Evolutionary conservation across 2,113 vertebrate species (phyloP).

Genomic region (Mugil cephalus): DNA sequence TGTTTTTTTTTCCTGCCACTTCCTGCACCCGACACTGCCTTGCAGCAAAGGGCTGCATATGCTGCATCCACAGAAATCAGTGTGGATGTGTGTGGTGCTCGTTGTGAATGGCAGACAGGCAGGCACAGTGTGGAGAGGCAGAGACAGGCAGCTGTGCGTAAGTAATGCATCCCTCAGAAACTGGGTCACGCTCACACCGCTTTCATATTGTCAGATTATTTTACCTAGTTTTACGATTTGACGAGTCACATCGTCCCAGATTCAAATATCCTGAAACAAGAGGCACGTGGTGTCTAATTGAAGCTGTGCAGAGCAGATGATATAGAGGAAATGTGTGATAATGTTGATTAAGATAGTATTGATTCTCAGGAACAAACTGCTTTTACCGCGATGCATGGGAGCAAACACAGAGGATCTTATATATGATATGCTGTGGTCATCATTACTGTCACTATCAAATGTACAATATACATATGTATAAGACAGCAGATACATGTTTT

Average conservation of each 20-base stretch:
- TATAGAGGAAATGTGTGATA: background rate
- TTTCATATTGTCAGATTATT: slow-evolving; percentile 60
- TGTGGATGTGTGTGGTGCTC: slow-evolving; percentile 26
- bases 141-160: slow-evolving; percentile 69
- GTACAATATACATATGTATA: no score
- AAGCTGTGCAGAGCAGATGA: background rate
- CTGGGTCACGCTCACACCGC: slow-evolving; percentile 76
- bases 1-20: slow-evolving; percentile 22
- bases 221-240: slow-evolving; percentile 54
- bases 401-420: no score
- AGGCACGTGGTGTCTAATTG: background rate
- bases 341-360: background rate
- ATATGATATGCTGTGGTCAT: no score
- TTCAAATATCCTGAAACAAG: background rate
- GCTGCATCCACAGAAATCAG: slow-evolving; percentile 49
- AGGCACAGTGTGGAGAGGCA: slow-evolving; percentile 53
- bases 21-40: slow-evolving; percentile 41
- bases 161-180: slow-evolving; percentile 75
- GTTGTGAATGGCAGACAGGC: slow-evolving; percentile 59
- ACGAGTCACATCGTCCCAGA: slow-evolving; percentile 38
- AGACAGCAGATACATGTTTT: no score
- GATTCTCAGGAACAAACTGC: background rate
- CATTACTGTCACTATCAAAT: no score
- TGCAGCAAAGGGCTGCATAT: slow-evolving; percentile 64
- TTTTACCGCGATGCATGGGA: background rate